phyloP scores from a whole-genome alignment of 2,888 invertebrate genomes.

The Hydriomena furcata region DNA sequence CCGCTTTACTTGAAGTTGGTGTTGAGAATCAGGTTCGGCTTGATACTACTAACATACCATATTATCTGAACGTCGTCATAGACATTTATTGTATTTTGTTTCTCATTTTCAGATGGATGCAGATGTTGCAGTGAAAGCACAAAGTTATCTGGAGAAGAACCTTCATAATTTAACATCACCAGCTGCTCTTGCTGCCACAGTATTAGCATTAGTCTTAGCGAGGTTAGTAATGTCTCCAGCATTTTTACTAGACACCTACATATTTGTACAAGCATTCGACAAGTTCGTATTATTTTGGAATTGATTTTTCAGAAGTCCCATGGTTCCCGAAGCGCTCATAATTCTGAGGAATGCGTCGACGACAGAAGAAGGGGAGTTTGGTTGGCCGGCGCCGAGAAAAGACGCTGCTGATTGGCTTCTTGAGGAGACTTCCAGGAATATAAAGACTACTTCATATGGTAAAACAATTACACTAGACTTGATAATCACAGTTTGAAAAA shows the following conservation, averaged over 20 bases:
- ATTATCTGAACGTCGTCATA: no score
- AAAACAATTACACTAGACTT: constrained; percentile 7
- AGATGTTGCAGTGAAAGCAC: constrained; percentile 79
- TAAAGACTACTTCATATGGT: constrained; percentile 83
- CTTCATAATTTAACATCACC: constrained; percentile 82
- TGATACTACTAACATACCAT: no score
- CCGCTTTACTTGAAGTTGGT: constrained; percentile 84
- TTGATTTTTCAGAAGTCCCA: constrained; percentile 79
- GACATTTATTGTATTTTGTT: no score
- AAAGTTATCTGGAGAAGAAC: constrained; percentile 83
- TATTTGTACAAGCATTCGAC: no score
- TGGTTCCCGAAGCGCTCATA: constrained; percentile 82
- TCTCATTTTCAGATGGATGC: constrained; percentile 67
- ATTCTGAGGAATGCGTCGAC: constrained; percentile 85
- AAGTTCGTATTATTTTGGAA: no score
- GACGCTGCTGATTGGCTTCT: constrained; percentile 86
- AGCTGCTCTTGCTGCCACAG: constrained; percentile 83
- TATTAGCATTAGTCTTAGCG: constrained; percentile 82
- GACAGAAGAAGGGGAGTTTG: constrained; percentile 87
- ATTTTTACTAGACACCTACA: no score
- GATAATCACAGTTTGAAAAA: no score
- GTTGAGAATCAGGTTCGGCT: constrained; percentile 77
- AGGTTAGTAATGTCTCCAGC: constrained; percentile 58
- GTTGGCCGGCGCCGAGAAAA: constrained; percentile 85
- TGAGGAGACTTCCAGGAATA: constrained; percentile 82